These are phyloP conservation scores for Anarsia innoxiella DNA, from an alignment of 2,888 invertebrate species.

Conservation along the genomic window DNA sequence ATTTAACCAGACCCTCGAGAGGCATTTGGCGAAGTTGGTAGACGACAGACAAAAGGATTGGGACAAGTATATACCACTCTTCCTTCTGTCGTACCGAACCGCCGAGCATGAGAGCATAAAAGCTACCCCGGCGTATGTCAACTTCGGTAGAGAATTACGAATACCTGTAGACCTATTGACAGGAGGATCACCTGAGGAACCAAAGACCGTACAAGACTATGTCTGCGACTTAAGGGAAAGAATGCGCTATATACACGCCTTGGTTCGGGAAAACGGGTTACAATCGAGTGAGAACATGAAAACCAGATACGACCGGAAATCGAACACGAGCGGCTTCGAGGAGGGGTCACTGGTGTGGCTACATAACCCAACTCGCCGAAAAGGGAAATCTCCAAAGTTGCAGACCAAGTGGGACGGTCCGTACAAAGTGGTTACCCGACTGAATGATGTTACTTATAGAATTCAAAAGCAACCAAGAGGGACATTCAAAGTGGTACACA, in stretches of 20 bases:
- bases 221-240: not conserved
- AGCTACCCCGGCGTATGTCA: not conserved
- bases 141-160: slow-evolving; percentile 2
- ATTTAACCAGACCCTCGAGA: slow-evolving; percentile 1
- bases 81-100: not conserved
- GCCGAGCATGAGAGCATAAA: slow-evolving; percentile 5
- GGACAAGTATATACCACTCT: slow-evolving; percentile 4
- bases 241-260: not conserved
- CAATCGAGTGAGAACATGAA: slow-evolving; percentile 1
- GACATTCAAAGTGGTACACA: not conserved
- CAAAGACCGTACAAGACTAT: not conserved
- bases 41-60: slow-evolving; percentile 3
- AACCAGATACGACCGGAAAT: slow-evolving; percentile 1
- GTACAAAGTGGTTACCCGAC: not conserved
- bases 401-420: not conserved
- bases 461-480: not conserved
- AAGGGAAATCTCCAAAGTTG: slow-evolving; percentile 1
- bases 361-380: not conserved
- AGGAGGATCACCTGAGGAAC: not conserved
- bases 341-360: not conserved
- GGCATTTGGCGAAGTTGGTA: slow-evolving; percentile 4
- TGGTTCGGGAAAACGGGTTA: not conserved
- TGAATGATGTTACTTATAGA: slow-evolving; percentile 1
- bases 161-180: not conserved
- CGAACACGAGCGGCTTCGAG: slow-evolving; percentile 7